These are phyloP conservation scores for Eristalis intricaria DNA, from an alignment of 2,888 invertebrate species.

Conservation along the genomic window DNA sequence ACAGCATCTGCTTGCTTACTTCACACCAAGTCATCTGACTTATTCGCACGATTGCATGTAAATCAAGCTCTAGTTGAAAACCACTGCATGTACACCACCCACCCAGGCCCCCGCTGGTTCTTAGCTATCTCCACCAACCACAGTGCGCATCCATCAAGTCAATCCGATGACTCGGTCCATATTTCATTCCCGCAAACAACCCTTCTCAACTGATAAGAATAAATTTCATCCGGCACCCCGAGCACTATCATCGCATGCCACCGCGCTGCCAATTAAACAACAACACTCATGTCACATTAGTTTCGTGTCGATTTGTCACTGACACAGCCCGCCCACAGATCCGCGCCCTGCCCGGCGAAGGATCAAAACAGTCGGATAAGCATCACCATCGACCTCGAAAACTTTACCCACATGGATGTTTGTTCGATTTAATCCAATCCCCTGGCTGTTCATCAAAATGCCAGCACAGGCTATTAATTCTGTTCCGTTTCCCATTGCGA, in stretches of 20 bases:
- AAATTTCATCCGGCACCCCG: conserved; percentile 10
- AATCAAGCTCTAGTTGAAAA: not conserved
- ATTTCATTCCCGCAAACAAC: not conserved
- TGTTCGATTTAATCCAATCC: conserved; percentile 63
- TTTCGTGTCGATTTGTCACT: conserved; percentile 55
- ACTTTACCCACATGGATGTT: conserved; percentile 54
- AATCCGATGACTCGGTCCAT: not conserved
- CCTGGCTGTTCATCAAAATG: conserved; percentile 63
- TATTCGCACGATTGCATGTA: not conserved
- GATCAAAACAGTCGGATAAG: conserved; percentile 1
- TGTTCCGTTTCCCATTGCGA: conserved; percentile 33
- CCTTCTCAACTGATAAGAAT: conserved; percentile 10
- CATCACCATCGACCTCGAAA: conserved; percentile 22
- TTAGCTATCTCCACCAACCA: not conserved
- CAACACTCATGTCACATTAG: conserved; percentile 49
- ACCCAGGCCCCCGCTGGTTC: not conserved
- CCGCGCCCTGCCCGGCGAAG: not conserved
- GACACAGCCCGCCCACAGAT: not conserved
- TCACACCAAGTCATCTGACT: not conserved
- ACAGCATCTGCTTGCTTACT: not conserved
- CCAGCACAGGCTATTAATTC: conserved; percentile 67
- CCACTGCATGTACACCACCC: not conserved
- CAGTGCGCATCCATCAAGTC: not conserved
- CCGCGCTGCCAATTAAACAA: conserved; percentile 37
- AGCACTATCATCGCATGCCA: conserved; percentile 15